These are phyloP conservation scores for Pycnomerus fuliginosus DNA, from an alignment of 2,888 invertebrate species.

Conservation along the genomic window DNA sequence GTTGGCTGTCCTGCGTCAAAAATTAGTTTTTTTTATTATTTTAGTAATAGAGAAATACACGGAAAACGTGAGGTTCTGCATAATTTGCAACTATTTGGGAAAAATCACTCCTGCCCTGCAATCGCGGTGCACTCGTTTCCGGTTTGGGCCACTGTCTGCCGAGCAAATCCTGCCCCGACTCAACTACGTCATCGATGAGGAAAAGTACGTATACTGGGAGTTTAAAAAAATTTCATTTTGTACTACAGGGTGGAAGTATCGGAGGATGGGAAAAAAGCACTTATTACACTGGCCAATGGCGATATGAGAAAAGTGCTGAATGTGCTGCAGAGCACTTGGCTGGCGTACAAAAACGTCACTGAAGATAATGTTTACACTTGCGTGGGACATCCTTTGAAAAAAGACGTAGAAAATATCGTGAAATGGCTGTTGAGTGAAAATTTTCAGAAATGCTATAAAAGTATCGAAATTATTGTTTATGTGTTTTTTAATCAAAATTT, in stretches of 20 bases:
- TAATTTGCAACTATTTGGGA: conserved; percentile 97
- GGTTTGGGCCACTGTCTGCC: conserved; percentile 86
- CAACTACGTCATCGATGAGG: conserved; percentile 77
- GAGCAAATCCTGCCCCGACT: conserved; percentile 89
- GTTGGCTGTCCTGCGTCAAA: background rate
- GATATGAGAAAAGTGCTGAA: conserved; percentile 98
- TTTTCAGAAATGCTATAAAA: conserved; percentile 72
- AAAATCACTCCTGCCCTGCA: conserved; percentile 99
- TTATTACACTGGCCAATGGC: conserved; percentile 87
- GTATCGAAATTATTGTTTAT: conserved; percentile 54
- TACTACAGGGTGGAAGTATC: conserved; percentile 74
- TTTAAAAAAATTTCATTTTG: conserved; percentile 29
- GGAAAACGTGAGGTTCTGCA: conserved; percentile 96
- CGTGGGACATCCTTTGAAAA: conserved; percentile 91
- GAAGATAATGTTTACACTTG: conserved; percentile 93
- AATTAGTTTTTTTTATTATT: conserved; percentile 36
- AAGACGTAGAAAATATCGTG: conserved; percentile 85
- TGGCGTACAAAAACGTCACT: conserved; percentile 86
- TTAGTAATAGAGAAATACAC: conserved; percentile 98
- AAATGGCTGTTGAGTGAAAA: conserved; percentile 82
- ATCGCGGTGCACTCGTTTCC: conserved; percentile 94
- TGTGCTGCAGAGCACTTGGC: conserved; percentile 92
- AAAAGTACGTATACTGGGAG: conserved; percentile 65
- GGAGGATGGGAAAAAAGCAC: conserved; percentile 85
- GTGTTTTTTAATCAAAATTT: conserved; percentile 16